These are phyloP conservation scores for Ips typographus DNA, from an alignment of 1,140 invertebrate genomes.

Conservation along the genomic window DNA sequence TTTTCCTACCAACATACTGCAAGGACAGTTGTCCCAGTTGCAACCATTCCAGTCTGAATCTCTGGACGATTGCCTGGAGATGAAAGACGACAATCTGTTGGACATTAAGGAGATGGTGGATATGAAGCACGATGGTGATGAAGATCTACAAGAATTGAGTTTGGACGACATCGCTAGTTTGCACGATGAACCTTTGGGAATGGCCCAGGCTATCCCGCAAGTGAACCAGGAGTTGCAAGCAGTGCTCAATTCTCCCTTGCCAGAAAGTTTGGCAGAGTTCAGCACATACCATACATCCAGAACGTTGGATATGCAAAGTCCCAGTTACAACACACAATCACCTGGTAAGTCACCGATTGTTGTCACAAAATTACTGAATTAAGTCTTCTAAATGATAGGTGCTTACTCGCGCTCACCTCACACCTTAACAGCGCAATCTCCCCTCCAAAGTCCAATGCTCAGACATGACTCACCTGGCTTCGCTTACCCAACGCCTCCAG, in stretches of 20 bases:
- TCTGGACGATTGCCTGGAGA: constrained; percentile 55
- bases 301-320: constrained; percentile 52
- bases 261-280: constrained; percentile 78
- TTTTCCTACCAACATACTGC: constrained; percentile 71
- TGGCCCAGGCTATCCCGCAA: constrained; percentile 64
- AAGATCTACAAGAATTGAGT: constrained; percentile 68
- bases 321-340: constrained; percentile 52
- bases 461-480: constrained; percentile 65
- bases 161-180: constrained; percentile 63
- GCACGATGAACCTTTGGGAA: constrained; percentile 43
- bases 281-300: constrained; percentile 68
- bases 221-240: constrained; percentile 73
- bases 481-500: constrained; percentile 80
- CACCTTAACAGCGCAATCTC: constrained; percentile 56
- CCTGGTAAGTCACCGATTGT: constrained; percentile 13
- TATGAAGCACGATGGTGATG: constrained; percentile 51
- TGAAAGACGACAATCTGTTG: constrained; percentile 30
- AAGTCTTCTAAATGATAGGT: constrained; percentile 10
- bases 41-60: constrained; percentile 56
- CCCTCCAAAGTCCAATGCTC: constrained; percentile 64
- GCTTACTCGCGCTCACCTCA: constrained; percentile 52
- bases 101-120: constrained; percentile 54
- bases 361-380: no score
- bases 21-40: constrained; percentile 61
- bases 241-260: constrained; percentile 71